Evolutionary conservation across 1,140 invertebrate genomes (phyloP), one percentile per base, ranked within the genome.

Genomic region (Polypedilum pembai): DNA sequence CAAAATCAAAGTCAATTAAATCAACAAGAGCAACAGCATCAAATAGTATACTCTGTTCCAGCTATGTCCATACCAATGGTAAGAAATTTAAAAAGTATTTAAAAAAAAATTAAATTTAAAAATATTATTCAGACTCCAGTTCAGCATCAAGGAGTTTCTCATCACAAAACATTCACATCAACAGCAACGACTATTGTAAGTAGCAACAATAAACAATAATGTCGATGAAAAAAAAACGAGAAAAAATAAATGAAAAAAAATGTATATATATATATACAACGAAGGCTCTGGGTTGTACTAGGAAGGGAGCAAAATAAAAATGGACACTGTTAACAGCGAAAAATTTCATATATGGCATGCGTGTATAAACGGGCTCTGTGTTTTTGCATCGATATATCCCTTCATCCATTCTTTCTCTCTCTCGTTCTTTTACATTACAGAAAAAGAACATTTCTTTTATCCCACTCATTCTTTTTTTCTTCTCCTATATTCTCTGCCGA

Each of bases 1-100:
- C 41, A 40, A n/a, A n/a, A 45, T 24, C 73, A 73, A n/a, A n/a
- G 17, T 24, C 73, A 73, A 74, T 74, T 73, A 73, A 72, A n/a
- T 74, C 77, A 33, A 75, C 75, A 41, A 74, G 45, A 8, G 66
- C 74, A 8, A 76, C 77, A 8, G 40, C 41, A 56, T 18, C 69
- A 75, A 21, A n/a, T 45, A 20, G 8, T 17, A 66, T 41, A 65
- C 65, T 73, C 33, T 18, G 74, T 20, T 72, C 66, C 21, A 10
- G 18, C 8, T 24, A 40, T 20, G 40, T 20, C 24, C 18, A 12
- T 56, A 56, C 45, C 4, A 15, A 56, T n/a, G 45, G 12, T 4
- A 56, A 56, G n/a, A 56, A 45, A 45, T 45, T 12, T 45, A 45
- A 45, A 3, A 33, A 3, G 1, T 33, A 3, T 12, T 45, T 12